Base-by-base conservation (phyloP, 2,113 vertebrate species). In the Argyrosomus japonicus region DNA sequence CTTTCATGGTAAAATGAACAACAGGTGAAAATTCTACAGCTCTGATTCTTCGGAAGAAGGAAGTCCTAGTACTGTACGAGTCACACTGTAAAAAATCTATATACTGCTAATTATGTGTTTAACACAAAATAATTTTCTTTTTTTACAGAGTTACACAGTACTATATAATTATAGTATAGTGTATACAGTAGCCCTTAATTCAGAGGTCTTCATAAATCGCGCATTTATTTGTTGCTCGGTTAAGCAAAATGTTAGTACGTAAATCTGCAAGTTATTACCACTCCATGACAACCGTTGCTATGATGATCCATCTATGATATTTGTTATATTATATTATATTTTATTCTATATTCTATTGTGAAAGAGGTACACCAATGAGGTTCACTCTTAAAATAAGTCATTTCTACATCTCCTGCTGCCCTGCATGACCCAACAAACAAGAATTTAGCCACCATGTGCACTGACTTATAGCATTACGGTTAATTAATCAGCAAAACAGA, bases 171-270 rank as follows among this genome's bases (percentile, higher is more conserved):
- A 36, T 36, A 36, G 6, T 36, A 36, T 36, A 7, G 32, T 36
- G 7, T 36, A 36, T 36, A n/a, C n/a, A n/a, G 21, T 51, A 68
- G 43, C 32, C 57, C 6, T 63, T 14, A 29, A 48, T 60, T 36
- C 47, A 75, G 74, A 5, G 47, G 19, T 10, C 29, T 61, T 64
- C 63, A 54, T 60, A 23, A 18, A 0, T 68, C 58, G 21, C 21
- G 29, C 56, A 78, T 18, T 14, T 54, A 67, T 58, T 53, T 45
- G 47, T 25, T 68, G 54, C 48, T 79, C 47, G 27, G 14, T 17
- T 14, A 14, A 54, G 61, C 71, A 50, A 75, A 82, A 63, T 70
- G 11, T 61, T 56, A 50, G n/a, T 73, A 51, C 67, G 7, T 70
- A 23, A 73, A 29, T 68, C 23, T 71, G 25, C 50, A 51, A 29